Conservation (phyloP, 1,140 invertebrate species). For the Sinonovacula constricta region DNA sequence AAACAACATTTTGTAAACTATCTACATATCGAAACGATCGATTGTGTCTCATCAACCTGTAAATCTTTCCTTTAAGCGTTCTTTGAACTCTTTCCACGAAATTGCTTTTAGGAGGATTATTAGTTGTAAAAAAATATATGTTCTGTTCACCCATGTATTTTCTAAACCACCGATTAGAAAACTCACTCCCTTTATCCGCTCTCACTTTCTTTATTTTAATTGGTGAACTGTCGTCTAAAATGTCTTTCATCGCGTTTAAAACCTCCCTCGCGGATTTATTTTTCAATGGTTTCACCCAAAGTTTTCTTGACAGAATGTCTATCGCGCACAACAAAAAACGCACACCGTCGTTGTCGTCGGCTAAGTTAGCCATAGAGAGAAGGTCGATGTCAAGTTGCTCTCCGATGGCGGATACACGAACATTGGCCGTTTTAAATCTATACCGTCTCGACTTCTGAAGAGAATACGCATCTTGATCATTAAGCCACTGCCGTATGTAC, state of each 20-base stretch:
- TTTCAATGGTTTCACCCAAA: constrained; percentile 10
- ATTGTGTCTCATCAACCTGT: background rate
- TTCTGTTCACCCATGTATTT: background rate
- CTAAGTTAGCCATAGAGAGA: constrained; percentile 31
- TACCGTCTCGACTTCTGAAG: constrained; percentile 1
- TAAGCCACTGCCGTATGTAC: constrained; percentile 29
- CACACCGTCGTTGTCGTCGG: constrained; percentile 40
- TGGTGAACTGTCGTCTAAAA: background rate
- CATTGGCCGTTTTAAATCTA: constrained; percentile 35
- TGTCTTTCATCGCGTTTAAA: constrained; percentile 18
- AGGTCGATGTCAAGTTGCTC: constrained; percentile 50
- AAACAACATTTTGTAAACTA: background rate
- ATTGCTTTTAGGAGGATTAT: background rate
- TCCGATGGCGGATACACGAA: constrained; percentile 31
- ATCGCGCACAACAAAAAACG: constrained; percentile 16
- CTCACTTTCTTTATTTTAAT: background rate
- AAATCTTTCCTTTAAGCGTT: background rate
- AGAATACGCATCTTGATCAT: constrained; percentile 42
- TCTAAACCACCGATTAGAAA: background rate
- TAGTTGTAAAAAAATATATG: background rate
- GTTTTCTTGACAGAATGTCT: constrained; percentile 8
- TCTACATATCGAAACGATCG: background rate
- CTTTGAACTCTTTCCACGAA: background rate
- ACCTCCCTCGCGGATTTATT: constrained; percentile 42
- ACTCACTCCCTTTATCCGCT: background rate